Evolutionary conservation across 2,113 vertebrate genomes (phyloP).

Genomic region (Phrynocephalus versicolor): DNA sequence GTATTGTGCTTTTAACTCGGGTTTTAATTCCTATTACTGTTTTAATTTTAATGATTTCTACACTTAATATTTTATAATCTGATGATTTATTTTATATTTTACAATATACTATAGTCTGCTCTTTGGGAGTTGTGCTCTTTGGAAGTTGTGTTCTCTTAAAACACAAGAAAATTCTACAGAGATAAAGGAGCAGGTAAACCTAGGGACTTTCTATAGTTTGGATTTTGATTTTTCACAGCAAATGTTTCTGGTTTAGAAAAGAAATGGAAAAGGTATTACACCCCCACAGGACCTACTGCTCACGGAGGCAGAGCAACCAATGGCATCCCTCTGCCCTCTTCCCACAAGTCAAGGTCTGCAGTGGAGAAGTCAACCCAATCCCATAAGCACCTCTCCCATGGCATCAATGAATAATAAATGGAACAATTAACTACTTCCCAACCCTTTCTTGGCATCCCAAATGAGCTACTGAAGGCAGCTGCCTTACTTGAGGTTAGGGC

Average conservation of each 20-base stretch:
- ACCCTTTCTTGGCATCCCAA: too few species aligned
- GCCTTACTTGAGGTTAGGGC: too few species aligned
- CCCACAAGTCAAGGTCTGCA: too few species aligned
- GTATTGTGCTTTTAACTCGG: neutral
- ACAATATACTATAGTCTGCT: neutral
- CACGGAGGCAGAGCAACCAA: too few species aligned
- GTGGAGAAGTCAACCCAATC: too few species aligned
- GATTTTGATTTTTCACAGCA: neutral
- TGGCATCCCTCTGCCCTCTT: too few species aligned
- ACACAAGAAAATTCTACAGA: neutral
- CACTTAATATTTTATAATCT: neutral
- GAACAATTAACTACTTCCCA: too few species aligned
- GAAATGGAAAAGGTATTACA: neutral
- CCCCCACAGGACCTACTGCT: neutral
- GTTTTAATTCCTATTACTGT: neutral
- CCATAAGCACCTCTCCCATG: too few species aligned
- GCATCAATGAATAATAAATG: too few species aligned
- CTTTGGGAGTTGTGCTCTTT: neutral
- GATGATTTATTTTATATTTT: neutral
- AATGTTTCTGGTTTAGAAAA: neutral
- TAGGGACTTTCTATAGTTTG: neutral
- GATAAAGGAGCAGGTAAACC: neutral
- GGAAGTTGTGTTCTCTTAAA: neutral
- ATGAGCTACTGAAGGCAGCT: too few species aligned
- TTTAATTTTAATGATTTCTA: neutral